Base-by-base conservation (phyloP, 64 coral and sea anemone genomes). In the Stichodactyla mertensii region DNA sequence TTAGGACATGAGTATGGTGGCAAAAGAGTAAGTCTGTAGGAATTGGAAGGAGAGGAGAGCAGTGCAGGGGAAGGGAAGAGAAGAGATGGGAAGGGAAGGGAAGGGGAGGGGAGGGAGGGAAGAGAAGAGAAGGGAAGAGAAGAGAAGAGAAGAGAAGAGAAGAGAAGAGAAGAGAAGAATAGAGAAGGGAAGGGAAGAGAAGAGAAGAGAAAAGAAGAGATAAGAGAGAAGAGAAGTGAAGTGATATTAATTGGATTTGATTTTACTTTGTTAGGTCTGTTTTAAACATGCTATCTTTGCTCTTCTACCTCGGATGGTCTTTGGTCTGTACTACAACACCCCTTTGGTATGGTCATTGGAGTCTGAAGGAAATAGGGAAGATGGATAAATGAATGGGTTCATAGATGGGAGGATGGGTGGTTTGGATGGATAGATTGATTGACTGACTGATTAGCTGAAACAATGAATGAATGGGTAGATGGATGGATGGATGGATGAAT, bases 311-410 rank as follows among this genome's bases (percentile, higher is more conserved):
- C 87, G 95, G 82, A 98, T 98, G 95, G 87, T 93, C 15, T 98
- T 98, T 92, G 95, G 95, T 45, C 82, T 98, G 36, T 98, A 61
- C 55, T 98, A 98, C 81, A 98, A 98, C 79, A 98, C 95, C 27
- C 95, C 95, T 7, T 60, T 98, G 92, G 95, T 98, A 57, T 79
- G 89, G 86, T 69, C 8, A 18, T 64, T 85, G 6, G 27, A 85
- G 24, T 45, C 36, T 45, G 36, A 45, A 45, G 36, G 36, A 45
- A 4, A 45, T 45, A 4, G 36, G 3, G 61, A 64, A 64, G 13
- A 20, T 64, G 36, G 36, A 45, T 45, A 45, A 45, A 45, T 45
- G 3, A 45, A 45, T 45, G 36, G 36, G 3, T 45, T 45, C 1
- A 45, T 45, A 45, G 36, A 45, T 45, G 36, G 36, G 36, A 4